Evolutionary conservation across 1,140 invertebrate species (phyloP), one percentile per base, ranked within the genome.

Genomic region (Apis mellifera): DNA sequence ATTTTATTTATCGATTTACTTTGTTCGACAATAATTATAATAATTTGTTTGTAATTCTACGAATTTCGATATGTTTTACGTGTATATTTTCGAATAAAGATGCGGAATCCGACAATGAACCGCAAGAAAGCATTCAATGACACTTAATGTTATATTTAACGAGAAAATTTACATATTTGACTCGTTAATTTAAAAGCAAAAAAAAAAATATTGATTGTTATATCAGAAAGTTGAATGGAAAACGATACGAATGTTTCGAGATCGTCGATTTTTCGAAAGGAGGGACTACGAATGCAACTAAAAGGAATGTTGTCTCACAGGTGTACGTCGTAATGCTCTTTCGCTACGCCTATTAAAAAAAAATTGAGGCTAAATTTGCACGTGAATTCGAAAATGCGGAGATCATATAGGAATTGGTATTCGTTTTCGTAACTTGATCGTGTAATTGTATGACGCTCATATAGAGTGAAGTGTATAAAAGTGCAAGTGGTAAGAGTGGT

Each of bases 271-370:
- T 76, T 50, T 9, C 42, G 73, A 76, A 69, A 57, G 74, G 26
- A 69, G 81, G 81, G 65, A 82, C 50, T 48, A 17, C 17, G 81
- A 64, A 57, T 82, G 82, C 82, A 78, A 72, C 66, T 82, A 78
- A 82, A 82, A 84, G 79, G 83, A 83, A 83, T 83, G 82, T 77
- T 64, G 82, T 66, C 60, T 65, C 76, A 52, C 76, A 78, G 82
- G 70, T 74, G 64, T 79, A 83, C 75, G 62, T 74, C 57, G 74
- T 78, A 78, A 78, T 64, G 75, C 26, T 71, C 81, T 64, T 76
- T 66, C 80, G 80, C 70, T 69, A 70, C 66, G 81, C n/a, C 74
- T 78, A n/a, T 19, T 23, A 50, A 60, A 64, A 23, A 42, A 64
- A 55, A 78, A 65, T 62, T 17, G 80, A 64, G 62, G 32, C 13